A percentile compares a stretch with the other conserved stretches of the same genome.
These are phyloP conservation scores for Hypocryptadius cinnamomeus DNA, from an alignment of 2,113 vertebrate genomes.

Conservation along the genomic window DNA sequence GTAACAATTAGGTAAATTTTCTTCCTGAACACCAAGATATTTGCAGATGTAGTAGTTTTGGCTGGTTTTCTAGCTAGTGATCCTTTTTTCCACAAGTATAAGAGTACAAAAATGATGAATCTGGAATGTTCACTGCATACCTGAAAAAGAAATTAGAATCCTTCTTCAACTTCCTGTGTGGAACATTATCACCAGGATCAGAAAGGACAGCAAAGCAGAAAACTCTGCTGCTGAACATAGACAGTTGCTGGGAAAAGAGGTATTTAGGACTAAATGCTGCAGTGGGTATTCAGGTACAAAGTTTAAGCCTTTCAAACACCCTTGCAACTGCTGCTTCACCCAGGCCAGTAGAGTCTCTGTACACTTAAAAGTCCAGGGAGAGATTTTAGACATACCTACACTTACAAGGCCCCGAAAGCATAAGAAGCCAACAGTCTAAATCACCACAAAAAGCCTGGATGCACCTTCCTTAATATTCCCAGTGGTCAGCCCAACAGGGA, in stretches of 20 bases:
- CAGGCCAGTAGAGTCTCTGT: neutral
- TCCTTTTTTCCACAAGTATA: neutral
- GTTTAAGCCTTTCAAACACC: neutral
- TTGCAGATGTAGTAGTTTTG: neutral
- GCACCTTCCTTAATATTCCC: neutral
- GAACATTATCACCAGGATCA: neutral
- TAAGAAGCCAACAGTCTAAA: neutral
- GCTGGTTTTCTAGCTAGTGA: neutral
- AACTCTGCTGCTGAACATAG: neutral
- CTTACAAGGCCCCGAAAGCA: neutral
- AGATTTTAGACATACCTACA: neutral
- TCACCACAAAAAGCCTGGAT: neutral
- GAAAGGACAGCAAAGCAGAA: neutral
- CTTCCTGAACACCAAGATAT: neutral
- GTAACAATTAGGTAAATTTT: neutral
- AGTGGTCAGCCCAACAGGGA: fast-evolving
- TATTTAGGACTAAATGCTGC: neutral
- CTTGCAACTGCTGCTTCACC: neutral
- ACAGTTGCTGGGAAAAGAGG: neutral
- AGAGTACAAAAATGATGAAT: neutral
- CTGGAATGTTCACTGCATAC: neutral
- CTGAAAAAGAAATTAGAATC: neutral
- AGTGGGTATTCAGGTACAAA: neutral
- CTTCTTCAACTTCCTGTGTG: neutral
- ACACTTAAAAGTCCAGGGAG: neutral